Evolutionary conservation across 2,888 invertebrate species (phyloP).

Genomic region (Leistus spinibarbis): DNA sequence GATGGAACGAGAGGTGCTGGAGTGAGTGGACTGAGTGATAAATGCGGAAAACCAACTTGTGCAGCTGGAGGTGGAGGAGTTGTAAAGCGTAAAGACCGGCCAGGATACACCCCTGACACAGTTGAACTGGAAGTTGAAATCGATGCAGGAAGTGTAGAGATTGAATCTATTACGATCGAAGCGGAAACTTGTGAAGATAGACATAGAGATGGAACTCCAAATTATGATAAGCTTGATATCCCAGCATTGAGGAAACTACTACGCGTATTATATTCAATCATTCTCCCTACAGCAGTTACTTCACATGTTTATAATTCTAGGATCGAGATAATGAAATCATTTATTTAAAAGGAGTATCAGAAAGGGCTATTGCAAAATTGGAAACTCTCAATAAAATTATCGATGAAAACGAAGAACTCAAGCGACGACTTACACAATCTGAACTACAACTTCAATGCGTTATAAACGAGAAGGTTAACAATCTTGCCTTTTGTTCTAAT

Average conservation of each 20-base stretch:
- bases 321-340: slow-evolving; percentile 47
- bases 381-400: slow-evolving; percentile 47
- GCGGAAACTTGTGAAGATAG: not conserved
- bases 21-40: slow-evolving; percentile 8
- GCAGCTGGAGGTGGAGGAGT: slow-evolving; percentile 20
- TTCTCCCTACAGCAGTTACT: not conserved
- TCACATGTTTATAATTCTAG: slow-evolving; percentile 45
- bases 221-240: not conserved
- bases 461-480: slow-evolving; percentile 44
- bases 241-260: not conserved
- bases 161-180: not conserved
- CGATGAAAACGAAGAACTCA: slow-evolving; percentile 47
- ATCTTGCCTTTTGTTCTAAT: not conserved
- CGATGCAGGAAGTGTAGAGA: not conserved
- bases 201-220: not conserved
- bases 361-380: slow-evolving; percentile 50
- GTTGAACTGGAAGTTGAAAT: not conserved
- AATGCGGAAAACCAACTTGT: not conserved
- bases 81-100: not conserved
- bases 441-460: slow-evolving; percentile 45
- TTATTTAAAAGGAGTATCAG: slow-evolving; percentile 47
- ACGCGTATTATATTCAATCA: not conserved
- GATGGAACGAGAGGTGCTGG: no score
- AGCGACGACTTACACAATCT: slow-evolving; percentile 47
- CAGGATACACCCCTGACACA: slow-evolving; percentile 5